Evolutionary conservation across 2,113 vertebrate genomes (phyloP).

Genomic region (Dermatemys mawii): DNA sequence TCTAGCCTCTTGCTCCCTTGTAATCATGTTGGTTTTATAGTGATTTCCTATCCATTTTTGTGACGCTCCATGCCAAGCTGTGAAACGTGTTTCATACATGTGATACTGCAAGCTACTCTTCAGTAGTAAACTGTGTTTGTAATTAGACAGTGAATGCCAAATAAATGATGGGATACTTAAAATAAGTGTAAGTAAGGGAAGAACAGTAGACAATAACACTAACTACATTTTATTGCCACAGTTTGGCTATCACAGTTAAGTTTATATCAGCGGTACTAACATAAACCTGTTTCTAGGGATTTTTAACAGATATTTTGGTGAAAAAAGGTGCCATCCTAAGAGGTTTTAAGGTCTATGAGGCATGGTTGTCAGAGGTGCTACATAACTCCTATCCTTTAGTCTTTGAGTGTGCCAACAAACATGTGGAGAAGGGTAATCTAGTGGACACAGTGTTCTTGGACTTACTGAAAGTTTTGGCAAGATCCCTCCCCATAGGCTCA

Average conservation of each 20-base stretch:
- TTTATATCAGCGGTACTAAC: accelerated
- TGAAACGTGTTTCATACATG: neutral
- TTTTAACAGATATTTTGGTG: neutral
- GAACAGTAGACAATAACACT: slow-evolving; percentile 24
- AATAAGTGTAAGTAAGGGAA: neutral
- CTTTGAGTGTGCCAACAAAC: too few relatives aligned
- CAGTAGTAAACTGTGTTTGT: neutral
- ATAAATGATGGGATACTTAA: neutral
- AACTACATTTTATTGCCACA: neutral
- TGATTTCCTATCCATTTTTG: accelerated
- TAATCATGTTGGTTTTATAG: neutral
- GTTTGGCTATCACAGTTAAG: neutral
- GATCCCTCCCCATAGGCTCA: too few relatives aligned
- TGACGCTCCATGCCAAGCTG: neutral
- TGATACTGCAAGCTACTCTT: slow-evolving; percentile 8
- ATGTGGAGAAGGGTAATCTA: too few relatives aligned
- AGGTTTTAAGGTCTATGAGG: neutral
- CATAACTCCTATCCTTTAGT: neutral
- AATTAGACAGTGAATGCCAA: neutral
- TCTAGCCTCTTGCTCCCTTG: neutral
- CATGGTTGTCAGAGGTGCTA: accelerated
- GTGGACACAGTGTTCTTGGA: too few relatives aligned
- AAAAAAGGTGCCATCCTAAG: neutral
- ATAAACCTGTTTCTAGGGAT: accelerated
- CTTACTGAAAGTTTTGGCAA: too few relatives aligned